Conservation (phyloP, 2,797 vertebrate genomes). For the Champsocephalus esox region DNA sequence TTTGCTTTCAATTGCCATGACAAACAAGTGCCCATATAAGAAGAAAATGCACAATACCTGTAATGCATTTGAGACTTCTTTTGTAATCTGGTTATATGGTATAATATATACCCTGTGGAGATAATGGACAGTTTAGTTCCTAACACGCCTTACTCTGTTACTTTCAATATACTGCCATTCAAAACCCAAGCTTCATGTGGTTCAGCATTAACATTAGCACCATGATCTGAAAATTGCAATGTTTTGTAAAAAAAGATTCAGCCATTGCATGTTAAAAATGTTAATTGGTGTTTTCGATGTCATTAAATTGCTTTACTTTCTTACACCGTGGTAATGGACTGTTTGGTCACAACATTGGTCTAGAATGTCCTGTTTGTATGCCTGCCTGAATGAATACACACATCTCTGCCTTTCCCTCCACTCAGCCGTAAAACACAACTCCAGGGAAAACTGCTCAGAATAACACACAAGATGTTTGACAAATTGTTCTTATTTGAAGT, state of each 20-base stretch:
- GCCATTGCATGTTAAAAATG: constrained; percentile 82
- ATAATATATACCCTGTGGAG: constrained; percentile 15
- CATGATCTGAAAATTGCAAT: constrained; percentile 43
- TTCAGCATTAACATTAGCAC: constrained; percentile 55
- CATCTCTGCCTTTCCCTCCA: constrained; percentile 22
- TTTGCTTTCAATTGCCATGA: not conserved
- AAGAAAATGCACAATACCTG: constrained; percentile 21
- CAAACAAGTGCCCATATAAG: not conserved
- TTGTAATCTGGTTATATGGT: constrained; percentile 29
- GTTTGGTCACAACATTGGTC: constrained; percentile 16
- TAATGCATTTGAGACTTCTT: constrained; percentile 23
- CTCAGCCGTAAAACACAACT: constrained; percentile 18
- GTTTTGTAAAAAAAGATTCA: constrained; percentile 68
- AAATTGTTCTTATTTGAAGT: constrained; percentile 26
- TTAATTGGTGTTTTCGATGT: constrained; percentile 80
- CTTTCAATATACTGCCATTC: constrained; percentile 32
- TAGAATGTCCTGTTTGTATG: not conserved
- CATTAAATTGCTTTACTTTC: constrained; percentile 86
- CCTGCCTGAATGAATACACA: not conserved
- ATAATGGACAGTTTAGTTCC: constrained; percentile 32
- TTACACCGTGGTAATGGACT: constrained; percentile 56
- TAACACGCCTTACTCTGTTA: constrained; percentile 51
- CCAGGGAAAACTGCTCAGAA: constrained; percentile 23
- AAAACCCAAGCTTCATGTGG: constrained; percentile 27
- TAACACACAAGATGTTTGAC: constrained; percentile 47